Evolutionary conservation across 1,140 invertebrate genomes (phyloP).

Genomic region (Pachypsylla venusta): DNA sequence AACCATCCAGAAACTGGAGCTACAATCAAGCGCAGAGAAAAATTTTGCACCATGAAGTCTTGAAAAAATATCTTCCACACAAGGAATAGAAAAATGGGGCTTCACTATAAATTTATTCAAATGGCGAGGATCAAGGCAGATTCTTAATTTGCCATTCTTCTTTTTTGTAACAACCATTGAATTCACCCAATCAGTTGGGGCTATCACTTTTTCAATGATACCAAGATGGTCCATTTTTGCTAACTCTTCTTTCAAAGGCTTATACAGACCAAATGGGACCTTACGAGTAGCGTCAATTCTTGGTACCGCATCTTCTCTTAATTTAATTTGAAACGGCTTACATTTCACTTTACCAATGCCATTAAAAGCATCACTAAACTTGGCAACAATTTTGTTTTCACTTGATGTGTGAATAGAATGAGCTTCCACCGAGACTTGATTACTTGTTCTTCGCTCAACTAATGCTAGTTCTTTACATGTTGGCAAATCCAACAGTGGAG

Average conservation of each 20-base stretch:
- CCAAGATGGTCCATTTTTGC: constrained; percentile 22
- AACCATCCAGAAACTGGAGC: constrained; percentile 30
- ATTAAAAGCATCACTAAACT: constrained; percentile 17
- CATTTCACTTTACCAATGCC: constrained; percentile 15
- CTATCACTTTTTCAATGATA: constrained; percentile 22
- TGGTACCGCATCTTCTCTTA: constrained; percentile 22
- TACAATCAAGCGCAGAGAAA: constrained; percentile 12
- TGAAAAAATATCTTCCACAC: constrained; percentile 30
- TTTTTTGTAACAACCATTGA: constrained; percentile 33
- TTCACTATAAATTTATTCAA: constrained; percentile 34
- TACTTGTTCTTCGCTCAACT: constrained; percentile 18
- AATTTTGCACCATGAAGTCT: constrained; percentile 22
- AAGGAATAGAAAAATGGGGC: constrained; percentile 30
- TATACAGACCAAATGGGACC: constrained; percentile 26
- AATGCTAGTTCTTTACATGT: constrained; percentile 19
- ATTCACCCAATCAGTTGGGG: constrained; percentile 34
- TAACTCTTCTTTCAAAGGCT: constrained; percentile 21
- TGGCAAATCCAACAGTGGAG: background rate
- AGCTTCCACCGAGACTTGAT: background rate
- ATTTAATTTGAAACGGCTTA: constrained; percentile 17
- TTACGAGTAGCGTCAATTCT: constrained; percentile 25
- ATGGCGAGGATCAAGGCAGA: constrained; percentile 36
- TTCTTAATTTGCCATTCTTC: constrained; percentile 29
- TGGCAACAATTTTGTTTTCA: constrained; percentile 1
- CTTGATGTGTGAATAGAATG: background rate